Evolutionary conservation across 2,113 vertebrate species (phyloP).

Genomic region (Protomyctophum bolini): DNA sequence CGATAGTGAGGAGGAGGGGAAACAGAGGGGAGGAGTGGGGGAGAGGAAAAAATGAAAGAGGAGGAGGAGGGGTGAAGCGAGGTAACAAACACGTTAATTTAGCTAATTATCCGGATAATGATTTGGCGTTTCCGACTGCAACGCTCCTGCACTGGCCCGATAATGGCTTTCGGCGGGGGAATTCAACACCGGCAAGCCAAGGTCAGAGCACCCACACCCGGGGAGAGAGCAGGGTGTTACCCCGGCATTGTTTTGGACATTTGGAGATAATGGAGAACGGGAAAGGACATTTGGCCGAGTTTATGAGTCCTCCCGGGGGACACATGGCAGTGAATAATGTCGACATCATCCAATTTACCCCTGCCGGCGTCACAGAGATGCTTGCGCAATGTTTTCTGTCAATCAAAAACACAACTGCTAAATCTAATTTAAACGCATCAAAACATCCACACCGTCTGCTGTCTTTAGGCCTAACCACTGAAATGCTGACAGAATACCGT

Average conservation of each 20-base stretch:
- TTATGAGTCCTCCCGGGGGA: slow-evolving; percentile 57
- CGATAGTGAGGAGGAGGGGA: neutral
- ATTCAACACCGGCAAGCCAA: slow-evolving; percentile 29
- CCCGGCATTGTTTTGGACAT: slow-evolving; percentile 38
- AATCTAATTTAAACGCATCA: neutral
- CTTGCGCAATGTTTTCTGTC: slow-evolving; percentile 12
- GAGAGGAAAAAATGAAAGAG: slow-evolving; percentile 13
- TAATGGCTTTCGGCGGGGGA: slow-evolving; percentile 48
- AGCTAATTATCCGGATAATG: slow-evolving; percentile 63
- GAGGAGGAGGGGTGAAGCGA: slow-evolving; percentile 23
- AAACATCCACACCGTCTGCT: neutral
- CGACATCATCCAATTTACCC: slow-evolving; percentile 44
- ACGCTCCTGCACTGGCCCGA: slow-evolving; percentile 14
- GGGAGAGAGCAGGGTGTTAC: slow-evolving; percentile 25
- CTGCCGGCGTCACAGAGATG: slow-evolving; percentile 19
- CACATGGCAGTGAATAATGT: slow-evolving; percentile 46
- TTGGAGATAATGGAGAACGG: slow-evolving; percentile 36
- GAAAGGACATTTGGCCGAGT: slow-evolving; percentile 52
- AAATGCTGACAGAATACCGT: slow-evolving; percentile 22
- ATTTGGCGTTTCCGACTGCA: slow-evolving; percentile 54
- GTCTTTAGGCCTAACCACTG: slow-evolving; percentile 4
- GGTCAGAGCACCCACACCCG: slow-evolving; percentile 32
- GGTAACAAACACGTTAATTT: slow-evolving; percentile 53
- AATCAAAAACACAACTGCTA: slow-evolving; percentile 29
- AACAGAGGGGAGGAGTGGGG: slow-evolving; percentile 3